Evolutionary conservation across 2,113 vertebrate genomes (phyloP), one percentile per base, ranked within the genome.

Genomic region (Paraplagusia blochii): DNA sequence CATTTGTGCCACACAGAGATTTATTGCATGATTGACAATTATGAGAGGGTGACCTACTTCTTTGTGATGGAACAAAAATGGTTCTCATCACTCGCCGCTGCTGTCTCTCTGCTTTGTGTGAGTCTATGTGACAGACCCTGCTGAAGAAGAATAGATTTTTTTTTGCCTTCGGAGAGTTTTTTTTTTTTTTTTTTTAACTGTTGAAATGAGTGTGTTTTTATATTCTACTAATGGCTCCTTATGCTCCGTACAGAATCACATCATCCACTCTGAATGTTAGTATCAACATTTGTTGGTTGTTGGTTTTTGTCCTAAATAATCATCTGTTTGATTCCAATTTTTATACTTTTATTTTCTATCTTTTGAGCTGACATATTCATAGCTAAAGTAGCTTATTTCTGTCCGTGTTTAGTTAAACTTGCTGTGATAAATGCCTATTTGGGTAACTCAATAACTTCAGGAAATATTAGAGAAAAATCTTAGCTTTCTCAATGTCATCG

Each of bases 21-120:
- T 92, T 93, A 92, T 92, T 93, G 90, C 90, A 91, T 92, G 92
- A 92, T 93, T 93, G 91, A 92, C 91, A 93, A 93, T 93, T 93
- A 93, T 91, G 90, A 92, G 91, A 91, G 87, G 91, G 88, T 92
- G 91, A 92, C 91, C 91, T 92, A 90, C 86, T 93, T 93, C 89
- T 92, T 89, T 85, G 85, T 89, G 87, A 88, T 60, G 79, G 87
- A 92, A 92, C 89, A 89, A 88, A 92, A 91, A 91, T 90, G 88
- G 85, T 91, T 89, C 90, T 92, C 86, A 90, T 89, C 82, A 79
- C 81, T 90, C 73, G 87, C 79, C 86, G 87, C 87, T 84, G 85
- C 83, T 85, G 81, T 87, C 83, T 82, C 71, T 29, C 80, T 79
- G 85, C 84, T 83, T 89, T 89, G 80, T 85, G 74, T 76, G 72